Percentiles rank a stretch among this genome's conserved stretches.
Conservation (phyloP, 2,797 vertebrate species). For the Pelodytes ibericus region DNA sequence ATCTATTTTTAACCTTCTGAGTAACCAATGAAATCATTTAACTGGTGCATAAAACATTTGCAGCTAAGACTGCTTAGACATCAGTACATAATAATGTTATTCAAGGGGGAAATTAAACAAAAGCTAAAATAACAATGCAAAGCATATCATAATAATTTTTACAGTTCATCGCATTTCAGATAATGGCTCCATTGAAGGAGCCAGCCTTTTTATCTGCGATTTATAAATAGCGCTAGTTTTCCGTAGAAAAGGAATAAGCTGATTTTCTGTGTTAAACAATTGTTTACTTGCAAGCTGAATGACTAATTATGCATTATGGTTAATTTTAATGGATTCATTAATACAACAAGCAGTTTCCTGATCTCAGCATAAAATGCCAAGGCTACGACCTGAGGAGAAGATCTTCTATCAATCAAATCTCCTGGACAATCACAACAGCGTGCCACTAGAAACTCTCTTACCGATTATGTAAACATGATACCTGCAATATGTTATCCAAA, state of each 20-base stretch:
- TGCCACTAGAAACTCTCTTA: not conserved
- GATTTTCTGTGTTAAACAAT: constrained; percentile 11
- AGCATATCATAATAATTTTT: too few species aligned
- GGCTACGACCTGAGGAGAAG: constrained; percentile 19
- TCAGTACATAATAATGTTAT: too few species aligned
- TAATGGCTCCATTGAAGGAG: constrained; percentile 3
- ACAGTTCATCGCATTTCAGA: not conserved
- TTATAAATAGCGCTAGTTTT: constrained; percentile 19
- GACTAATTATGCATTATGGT: constrained; percentile 37
- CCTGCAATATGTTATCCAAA: too few species aligned
- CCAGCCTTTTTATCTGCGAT: constrained; percentile 4
- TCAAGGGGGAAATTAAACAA: too few species aligned
- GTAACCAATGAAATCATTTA: too few species aligned
- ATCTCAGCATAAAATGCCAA: constrained; percentile 33
- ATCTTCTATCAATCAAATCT: constrained; percentile 5
- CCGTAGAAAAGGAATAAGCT: constrained; percentile 8
- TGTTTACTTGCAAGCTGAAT: constrained; percentile 12
- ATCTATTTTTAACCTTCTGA: too few species aligned
- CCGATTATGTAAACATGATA: too few species aligned
- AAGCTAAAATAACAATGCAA: too few species aligned
- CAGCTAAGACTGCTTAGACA: too few species aligned
- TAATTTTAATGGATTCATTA: constrained; percentile 31
- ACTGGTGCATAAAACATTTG: too few species aligned
- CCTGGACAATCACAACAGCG: not conserved
- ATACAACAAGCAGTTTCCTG: constrained; percentile 16